Evolutionary conservation across 2,797 vertebrate genomes (phyloP), one percentile per base, ranked within the genome.

Genomic region (Oreortyx pictus): DNA sequence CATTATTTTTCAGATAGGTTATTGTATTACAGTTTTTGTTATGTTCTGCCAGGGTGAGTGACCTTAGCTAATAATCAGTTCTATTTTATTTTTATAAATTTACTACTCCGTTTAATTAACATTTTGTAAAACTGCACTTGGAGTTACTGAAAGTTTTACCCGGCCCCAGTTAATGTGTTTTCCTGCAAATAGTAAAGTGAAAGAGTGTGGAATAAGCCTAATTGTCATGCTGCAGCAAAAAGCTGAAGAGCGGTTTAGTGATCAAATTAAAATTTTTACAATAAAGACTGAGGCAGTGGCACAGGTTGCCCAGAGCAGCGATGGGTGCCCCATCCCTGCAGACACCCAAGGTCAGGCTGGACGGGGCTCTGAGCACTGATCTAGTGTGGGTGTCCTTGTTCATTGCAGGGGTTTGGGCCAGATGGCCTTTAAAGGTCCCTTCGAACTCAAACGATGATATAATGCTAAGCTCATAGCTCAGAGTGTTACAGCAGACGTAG

Each of bases 21-120:
- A 94, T 93, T 81, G 86, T 60, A 79, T 83, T 86, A 71, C 14
- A 54, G 11, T 79, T 90, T 92, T 66, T 89, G 27, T 81, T 78
- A 56, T 57, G 47, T 76, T 94, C 76, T 93, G 60, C 33, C 33
- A 71, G 57, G 20, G 10, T 54, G 37, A 84, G 33, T 82, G 85
- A 84, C 85, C 80, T 74, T 89, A 87, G 25, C 90, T 88, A 89
- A 83, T 46, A 93, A 83, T 64, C 60, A 73, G 73, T 47, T 11
- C 50, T 86, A 80, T 85, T 86, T 23, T 8, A 82, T 66, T 37
- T 52, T 11, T 54, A 86, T 78, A 78, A 71, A 64, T 74, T 50
- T 82, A 59, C 43, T 65, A 71, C 3, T 12, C 8, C 1, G 0
- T 73, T 88, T 84, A 85, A 92, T 91, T 93, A 94, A 54, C 7